Evolutionary conservation across 2,888 invertebrate species (phyloP).

Genomic region (Miltochrista miniata): DNA sequence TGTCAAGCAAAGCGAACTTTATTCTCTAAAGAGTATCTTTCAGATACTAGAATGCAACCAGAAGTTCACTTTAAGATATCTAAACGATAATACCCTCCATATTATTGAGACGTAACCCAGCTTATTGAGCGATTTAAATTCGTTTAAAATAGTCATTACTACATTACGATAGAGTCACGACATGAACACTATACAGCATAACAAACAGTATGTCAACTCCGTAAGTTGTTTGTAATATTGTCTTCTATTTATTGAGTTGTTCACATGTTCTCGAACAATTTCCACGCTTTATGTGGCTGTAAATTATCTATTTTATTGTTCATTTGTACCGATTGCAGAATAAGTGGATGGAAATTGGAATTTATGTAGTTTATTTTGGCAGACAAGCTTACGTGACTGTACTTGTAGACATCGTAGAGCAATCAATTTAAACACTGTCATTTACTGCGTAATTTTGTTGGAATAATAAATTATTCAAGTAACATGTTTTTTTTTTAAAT

Average conservation of each 20-base stretch:
- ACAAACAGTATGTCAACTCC: conserved; percentile 13
- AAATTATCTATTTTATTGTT: conserved; percentile 3
- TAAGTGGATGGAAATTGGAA: background rate
- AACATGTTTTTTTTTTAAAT: no score
- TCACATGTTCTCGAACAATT: background rate
- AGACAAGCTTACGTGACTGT: no score
- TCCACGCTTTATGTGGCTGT: background rate
- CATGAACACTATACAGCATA: background rate
- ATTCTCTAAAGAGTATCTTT: no score
- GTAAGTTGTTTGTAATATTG: conserved; percentile 3
- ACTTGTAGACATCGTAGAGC: no score
- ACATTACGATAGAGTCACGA: conserved; percentile 13
- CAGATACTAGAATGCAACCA: no score
- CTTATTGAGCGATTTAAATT: background rate
- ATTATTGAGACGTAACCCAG: background rate
- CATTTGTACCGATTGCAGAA: background rate
- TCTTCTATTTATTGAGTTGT: background rate
- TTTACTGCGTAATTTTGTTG: no score
- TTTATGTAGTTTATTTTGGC: no score
- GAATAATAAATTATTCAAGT: no score
- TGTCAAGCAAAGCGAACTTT: no score
- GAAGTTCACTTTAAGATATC: background rate
- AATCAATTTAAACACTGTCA: no score
- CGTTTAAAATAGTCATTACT: conserved; percentile 13
- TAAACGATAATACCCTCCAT: background rate